A percentile compares a stretch with the other conserved stretches of the same genome.
Conservation (phyloP, 2,888 invertebrate species). For the Drosophila pseudotakahashii region DNA sequence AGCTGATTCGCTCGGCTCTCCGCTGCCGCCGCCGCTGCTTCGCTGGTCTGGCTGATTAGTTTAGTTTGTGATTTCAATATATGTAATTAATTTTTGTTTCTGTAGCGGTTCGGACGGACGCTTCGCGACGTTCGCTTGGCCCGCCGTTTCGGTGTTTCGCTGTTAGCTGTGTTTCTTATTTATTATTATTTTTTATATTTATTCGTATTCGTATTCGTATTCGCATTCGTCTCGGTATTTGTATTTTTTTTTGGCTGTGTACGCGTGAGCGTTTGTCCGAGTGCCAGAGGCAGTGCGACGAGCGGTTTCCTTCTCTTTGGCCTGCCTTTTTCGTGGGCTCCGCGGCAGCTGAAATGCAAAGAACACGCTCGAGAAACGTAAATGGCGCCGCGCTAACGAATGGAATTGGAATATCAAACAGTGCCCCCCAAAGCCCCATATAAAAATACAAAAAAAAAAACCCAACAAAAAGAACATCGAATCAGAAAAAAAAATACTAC, state of each 20-base stretch:
- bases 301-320: slow-evolving; percentile 5
- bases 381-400: slow-evolving; percentile 45
- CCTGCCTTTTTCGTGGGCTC: slow-evolving; percentile 16
- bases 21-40: slow-evolving; percentile 12
- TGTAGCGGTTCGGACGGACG: slow-evolving; percentile 68
- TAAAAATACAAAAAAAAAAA: slow-evolving; percentile 5
- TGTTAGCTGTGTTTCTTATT: slow-evolving; percentile 15
- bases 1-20: slow-evolving; percentile 9
- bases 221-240: too few species aligned
- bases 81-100: slow-evolving; percentile 75
- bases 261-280: background rate
- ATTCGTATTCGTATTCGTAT: slow-evolving; percentile 3
- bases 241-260: slow-evolving; percentile 14
- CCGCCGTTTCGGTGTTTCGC: too few species aligned
- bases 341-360: slow-evolving; percentile 45
- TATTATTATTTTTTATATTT: slow-evolving; percentile 22
- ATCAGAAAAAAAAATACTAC: slow-evolving; percentile 3
- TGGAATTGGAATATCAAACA: slow-evolving; percentile 47
- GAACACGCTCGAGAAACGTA: slow-evolving; percentile 48
- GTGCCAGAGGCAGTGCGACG: too few species aligned
- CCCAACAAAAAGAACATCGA: background rate
- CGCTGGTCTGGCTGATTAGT: slow-evolving; percentile 68
- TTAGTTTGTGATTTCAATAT: slow-evolving; percentile 79
- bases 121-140: slow-evolving; percentile 69
- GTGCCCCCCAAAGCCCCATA: slow-evolving; percentile 39